Conservation (phyloP, 2,113 vertebrate species). For the Oenanthe oenanthe region DNA sequence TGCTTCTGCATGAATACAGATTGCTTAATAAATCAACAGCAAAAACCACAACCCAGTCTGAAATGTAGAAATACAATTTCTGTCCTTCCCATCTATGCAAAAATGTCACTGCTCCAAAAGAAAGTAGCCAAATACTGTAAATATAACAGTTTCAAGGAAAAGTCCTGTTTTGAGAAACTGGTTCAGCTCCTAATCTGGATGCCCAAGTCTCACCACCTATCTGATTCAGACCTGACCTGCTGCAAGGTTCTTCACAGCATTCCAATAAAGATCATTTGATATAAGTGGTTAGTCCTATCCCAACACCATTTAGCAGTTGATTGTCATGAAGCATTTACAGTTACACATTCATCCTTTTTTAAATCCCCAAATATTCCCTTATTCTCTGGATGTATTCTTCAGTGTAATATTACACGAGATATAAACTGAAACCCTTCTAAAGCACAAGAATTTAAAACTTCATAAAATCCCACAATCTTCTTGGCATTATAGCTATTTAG, state of each 20-base stretch:
- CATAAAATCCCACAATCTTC: not conserved
- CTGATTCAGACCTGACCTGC: not conserved
- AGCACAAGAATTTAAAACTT: constrained; percentile 33
- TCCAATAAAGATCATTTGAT: constrained; percentile 41
- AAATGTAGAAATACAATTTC: not conserved
- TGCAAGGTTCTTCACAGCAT: constrained; percentile 43
- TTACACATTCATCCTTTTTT: not conserved
- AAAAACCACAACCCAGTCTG: not conserved
- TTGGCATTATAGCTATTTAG: not conserved
- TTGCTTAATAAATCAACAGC: constrained; percentile 19
- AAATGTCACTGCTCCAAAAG: not conserved
- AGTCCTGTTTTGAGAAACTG: not conserved
- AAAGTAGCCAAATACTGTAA: not conserved
- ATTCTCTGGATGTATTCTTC: constrained; percentile 22
- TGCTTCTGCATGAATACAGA: not conserved
- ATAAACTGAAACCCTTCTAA: constrained; percentile 11
- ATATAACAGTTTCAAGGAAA: not conserved
- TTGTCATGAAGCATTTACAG: not conserved
- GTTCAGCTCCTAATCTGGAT: not conserved
- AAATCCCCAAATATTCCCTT: not conserved
- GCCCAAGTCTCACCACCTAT: not conserved
- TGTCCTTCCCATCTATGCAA: not conserved
- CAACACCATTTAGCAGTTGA: not conserved
- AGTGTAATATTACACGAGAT: not conserved
- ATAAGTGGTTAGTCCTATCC: not conserved